Percentiles rank a stretch among this genome's conserved stretches.
phyloP scores from a whole-genome alignment of 1,140 invertebrate genomes.

The Aphelenchoides avenae region DNA sequence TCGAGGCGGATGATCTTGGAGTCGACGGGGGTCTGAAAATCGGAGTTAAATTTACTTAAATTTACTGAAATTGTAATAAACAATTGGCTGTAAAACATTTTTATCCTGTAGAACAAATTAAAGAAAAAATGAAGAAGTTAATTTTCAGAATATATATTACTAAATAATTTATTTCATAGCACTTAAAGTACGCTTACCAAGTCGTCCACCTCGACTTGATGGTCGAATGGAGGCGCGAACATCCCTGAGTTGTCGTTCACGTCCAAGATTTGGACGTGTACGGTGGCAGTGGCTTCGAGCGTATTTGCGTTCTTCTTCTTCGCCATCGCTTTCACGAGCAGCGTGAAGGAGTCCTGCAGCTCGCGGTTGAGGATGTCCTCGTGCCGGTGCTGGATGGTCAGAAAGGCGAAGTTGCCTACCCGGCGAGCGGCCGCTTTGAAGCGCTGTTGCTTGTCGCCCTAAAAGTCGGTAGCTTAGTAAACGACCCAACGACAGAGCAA shows the following conservation, averaged over 20 bases:
- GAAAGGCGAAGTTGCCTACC: conserved; percentile 46
- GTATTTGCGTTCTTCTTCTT: conserved; percentile 36
- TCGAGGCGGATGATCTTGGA: conserved; percentile 32
- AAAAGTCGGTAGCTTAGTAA: conserved; percentile 5
- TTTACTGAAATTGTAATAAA: no score
- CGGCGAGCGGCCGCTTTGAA: conserved; percentile 16
- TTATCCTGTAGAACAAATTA: no score
- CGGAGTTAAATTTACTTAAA: background rate
- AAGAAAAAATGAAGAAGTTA: no score
- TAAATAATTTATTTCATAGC: background rate
- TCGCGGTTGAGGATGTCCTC: conserved; percentile 40
- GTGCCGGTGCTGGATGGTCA: conserved; percentile 32
- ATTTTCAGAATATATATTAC: background rate
- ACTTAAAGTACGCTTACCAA: conserved; percentile 17
- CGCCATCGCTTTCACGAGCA: conserved; percentile 34
- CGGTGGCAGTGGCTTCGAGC: conserved; percentile 32
- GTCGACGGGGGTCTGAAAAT: conserved; percentile 35
- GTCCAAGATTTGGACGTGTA: conserved; percentile 33
- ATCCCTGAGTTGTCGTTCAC: conserved; percentile 43
- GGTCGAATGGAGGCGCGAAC: conserved; percentile 34
- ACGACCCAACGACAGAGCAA: no score
- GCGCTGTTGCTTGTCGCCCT: conserved; percentile 40
- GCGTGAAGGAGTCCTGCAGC: conserved; percentile 33
- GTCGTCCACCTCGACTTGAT: conserved; percentile 33
- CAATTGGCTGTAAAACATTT: no score